A percentile compares a stretch with the other conserved stretches of the same genome.
Conservation (phyloP, 2,888 invertebrate genomes). For the Idaea aversata region DNA sequence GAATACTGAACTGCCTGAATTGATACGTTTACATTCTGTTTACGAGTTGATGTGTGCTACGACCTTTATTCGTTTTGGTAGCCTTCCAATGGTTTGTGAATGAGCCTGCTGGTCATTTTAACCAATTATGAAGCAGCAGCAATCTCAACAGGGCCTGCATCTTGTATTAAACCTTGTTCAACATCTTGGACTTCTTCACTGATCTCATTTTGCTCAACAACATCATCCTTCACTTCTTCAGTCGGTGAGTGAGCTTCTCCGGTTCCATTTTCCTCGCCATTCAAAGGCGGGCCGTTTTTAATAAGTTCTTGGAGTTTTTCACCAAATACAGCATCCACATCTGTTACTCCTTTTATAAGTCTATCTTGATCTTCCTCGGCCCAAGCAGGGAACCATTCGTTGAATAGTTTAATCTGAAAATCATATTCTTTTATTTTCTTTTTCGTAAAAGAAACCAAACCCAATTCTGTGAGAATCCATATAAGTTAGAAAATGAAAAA, state of each 20-base stretch:
- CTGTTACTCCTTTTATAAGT: constrained; percentile 84
- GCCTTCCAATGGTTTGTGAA: too few species aligned
- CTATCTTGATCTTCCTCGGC: constrained; percentile 85
- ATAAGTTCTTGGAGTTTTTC: constrained; percentile 82
- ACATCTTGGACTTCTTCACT: constrained; percentile 18
- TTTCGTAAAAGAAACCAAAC: too few species aligned
- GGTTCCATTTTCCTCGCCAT: constrained; percentile 65
- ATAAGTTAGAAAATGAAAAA: too few species aligned
- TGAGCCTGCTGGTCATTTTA: not conserved
- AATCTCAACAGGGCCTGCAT: constrained; percentile 54
- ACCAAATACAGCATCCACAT: constrained; percentile 86
- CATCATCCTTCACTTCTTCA: constrained; percentile 36
- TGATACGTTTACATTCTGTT: too few species aligned
- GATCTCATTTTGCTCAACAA: constrained; percentile 28
- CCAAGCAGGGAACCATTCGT: constrained; percentile 92
- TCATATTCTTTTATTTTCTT: too few species aligned
- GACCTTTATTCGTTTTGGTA: too few species aligned
- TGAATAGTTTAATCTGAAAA: constrained; percentile 87
- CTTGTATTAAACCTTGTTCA: constrained; percentile 29
- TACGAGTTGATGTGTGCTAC: too few species aligned
- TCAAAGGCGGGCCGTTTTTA: constrained; percentile 53
- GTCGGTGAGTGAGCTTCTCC: constrained; percentile 47
- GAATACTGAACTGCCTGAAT: too few species aligned
- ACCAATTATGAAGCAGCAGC: constrained; percentile 62
- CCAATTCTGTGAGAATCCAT: too few species aligned